Evolutionary conservation across 2,888 invertebrate species (phyloP), one percentile per base, ranked within the genome.

Genomic region (Leptinotarsa haldemani): DNA sequence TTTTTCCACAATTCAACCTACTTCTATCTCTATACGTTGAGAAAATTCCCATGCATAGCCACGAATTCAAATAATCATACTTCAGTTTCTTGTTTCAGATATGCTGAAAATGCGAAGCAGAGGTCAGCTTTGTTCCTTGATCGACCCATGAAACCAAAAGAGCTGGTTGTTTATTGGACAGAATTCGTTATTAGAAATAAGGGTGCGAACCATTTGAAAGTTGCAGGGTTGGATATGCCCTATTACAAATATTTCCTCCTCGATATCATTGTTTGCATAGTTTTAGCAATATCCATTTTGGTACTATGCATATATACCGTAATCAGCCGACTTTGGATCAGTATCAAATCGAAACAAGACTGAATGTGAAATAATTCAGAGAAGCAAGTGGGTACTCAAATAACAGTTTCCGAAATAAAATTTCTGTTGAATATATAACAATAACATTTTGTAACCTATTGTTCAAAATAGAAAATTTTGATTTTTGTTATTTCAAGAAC

Each of bases 181-280:
- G 83, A 85, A 71, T 84, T 84, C 72, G 83, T 85, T 7, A 78
- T 84, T 15, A 77, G 82, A 22, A 80, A 83, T 74, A 80, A 81
- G 58, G 85, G 85, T 7, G 84, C 85, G 1, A 73, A 76, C n/a
- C 84, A 85, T 78, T 79, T 85, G 63, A 78, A 80, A 66, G 80
- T 82, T 5, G 81, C 80, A 7, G 83, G 80, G 2, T 58, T 82
- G 40, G 75, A 81, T 69, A 73, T 85, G 40, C 69, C 74, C 7
- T 82, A 82, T 82, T 84, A 82, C 64, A 78, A 84, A 71, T 83
- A 82, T 77, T 75, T 80, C 9, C 69, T 82, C n/a, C 30, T 85
- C 40, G 85, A 85, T 77, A 81, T 85, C 1, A 67, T 80, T 15
- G 76, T 68, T 5, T 50, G 74, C 16, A 3, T 66, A 22, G 18